Evolutionary conservation across 2,113 vertebrate species (phyloP).

Genomic region (Lagopus leucura): DNA sequence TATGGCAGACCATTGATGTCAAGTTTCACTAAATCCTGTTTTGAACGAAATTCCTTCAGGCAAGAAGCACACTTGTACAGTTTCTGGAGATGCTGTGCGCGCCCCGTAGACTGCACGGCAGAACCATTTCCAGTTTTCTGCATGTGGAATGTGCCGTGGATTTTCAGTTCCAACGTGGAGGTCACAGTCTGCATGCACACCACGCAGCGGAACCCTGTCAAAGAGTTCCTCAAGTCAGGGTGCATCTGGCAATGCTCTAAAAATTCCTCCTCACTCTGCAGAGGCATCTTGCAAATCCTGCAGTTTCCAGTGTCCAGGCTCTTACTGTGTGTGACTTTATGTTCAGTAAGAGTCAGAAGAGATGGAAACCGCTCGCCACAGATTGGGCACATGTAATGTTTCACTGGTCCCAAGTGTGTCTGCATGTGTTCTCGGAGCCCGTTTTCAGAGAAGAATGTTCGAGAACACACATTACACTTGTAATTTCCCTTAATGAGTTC

Average conservation of each 20-base stretch:
- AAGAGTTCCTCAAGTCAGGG: slow-evolving; percentile 96
- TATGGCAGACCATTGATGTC: slow-evolving; percentile 98
- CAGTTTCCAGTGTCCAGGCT: slow-evolving; percentile 98
- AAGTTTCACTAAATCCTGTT: slow-evolving; percentile 95
- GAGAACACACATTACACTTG: slow-evolving; percentile 97
- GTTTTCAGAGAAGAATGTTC: slow-evolving; percentile 98
- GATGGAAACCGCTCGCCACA: slow-evolving; percentile 98
- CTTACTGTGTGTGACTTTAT: slow-evolving; percentile 99
- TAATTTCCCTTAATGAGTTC: slow-evolving; percentile 98
- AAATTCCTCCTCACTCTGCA: slow-evolving; percentile 97
- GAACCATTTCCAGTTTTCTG: slow-evolving; percentile 93
- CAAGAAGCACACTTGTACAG: slow-evolving; percentile 96
- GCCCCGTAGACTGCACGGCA: slow-evolving; percentile 72
- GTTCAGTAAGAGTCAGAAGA: slow-evolving; percentile 96
- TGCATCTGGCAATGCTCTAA: slow-evolving; percentile 99
- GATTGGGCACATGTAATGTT: slow-evolving; percentile 99
- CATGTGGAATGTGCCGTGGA: slow-evolving; percentile 99
- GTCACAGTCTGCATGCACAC: slow-evolving; percentile 99
- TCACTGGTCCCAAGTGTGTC: slow-evolving; percentile 97
- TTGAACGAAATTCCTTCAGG: slow-evolving; percentile 96
- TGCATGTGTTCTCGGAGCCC: slow-evolving; percentile 98
- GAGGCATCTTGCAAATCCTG: slow-evolving; percentile 98
- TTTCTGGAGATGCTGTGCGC: slow-evolving; percentile 85
- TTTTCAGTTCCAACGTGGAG: slow-evolving; percentile 98
- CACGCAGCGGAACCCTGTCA: slow-evolving; percentile 98